These are phyloP conservation scores for Lydus trimaculatus DNA, from an alignment of 2,888 invertebrate species.

Conservation along the genomic window DNA sequence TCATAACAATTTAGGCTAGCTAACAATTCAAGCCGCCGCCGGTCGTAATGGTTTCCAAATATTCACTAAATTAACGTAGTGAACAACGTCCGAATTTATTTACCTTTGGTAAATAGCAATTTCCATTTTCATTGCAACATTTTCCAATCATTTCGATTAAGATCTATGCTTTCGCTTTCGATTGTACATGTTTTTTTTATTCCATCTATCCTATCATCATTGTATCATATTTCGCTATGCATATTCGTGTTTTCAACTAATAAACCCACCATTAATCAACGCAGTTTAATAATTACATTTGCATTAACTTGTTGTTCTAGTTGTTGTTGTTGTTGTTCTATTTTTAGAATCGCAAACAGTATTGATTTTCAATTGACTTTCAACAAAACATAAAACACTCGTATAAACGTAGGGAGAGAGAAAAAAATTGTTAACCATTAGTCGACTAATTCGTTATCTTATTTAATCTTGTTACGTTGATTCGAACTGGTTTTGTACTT, in stretches of 20 bases:
- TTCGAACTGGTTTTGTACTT: constrained; percentile 37
- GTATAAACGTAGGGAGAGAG: background rate
- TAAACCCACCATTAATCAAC: background rate
- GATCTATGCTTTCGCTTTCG: background rate
- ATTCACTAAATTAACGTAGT: constrained; percentile 14
- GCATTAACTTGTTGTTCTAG: background rate
- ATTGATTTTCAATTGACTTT: background rate
- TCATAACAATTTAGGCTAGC: constrained; percentile 7
- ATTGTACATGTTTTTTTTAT: background rate
- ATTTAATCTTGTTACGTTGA: constrained; percentile 35
- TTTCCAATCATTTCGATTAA: background rate
- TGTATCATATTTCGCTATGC: background rate
- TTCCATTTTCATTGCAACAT: constrained; percentile 5
- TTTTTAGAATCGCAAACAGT: background rate
- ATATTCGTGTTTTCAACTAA: background rate
- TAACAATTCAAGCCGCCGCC: constrained; percentile 8
- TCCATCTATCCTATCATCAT: background rate
- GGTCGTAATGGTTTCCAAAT: constrained; percentile 15
- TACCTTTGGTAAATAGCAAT: constrained; percentile 12
- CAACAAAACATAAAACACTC: background rate
- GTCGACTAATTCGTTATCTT: constrained; percentile 41
- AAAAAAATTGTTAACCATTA: constrained; percentile 6
- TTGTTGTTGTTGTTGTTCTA: background rate
- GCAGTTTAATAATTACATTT: constrained; percentile 5
- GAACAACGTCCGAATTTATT: constrained; percentile 16